phyloP scores from a whole-genome alignment of 2,113 vertebrate species.

The Vulpes ferrilata region DNA sequence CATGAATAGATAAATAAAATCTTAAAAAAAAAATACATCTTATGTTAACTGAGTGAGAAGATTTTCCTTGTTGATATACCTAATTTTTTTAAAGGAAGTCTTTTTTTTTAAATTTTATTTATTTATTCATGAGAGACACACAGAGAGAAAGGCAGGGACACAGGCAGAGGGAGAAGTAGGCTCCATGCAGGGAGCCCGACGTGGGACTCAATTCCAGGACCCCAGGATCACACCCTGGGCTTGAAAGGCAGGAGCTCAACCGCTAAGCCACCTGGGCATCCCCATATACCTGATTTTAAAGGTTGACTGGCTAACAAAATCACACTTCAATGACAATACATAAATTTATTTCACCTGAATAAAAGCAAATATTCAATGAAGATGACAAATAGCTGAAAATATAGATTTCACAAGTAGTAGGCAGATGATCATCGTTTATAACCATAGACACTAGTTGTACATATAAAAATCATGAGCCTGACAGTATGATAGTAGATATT shows the following conservation, averaged over 20 bases:
- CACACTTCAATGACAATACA: background rate
- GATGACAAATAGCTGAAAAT: constrained; percentile 89
- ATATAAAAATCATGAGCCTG: constrained; percentile 95
- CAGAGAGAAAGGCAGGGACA: too few relatives aligned
- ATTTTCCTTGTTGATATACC: constrained; percentile 25
- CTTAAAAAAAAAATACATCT: too few relatives aligned
- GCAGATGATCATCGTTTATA: constrained; percentile 94
- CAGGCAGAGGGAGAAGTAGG: too few relatives aligned
- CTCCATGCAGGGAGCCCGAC: too few relatives aligned
- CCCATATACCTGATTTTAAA: background rate
- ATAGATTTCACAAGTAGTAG: constrained; percentile 95
- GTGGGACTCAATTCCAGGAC: too few relatives aligned
- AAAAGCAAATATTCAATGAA: constrained; percentile 50
- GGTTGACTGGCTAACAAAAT: background rate
- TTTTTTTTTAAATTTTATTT: too few relatives aligned
- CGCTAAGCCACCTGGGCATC: too few relatives aligned
- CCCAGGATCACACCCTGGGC: too few relatives aligned
- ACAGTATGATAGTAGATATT: background rate
- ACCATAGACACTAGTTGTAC: constrained; percentile 94
- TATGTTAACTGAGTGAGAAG: background rate
- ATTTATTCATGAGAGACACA: too few relatives aligned
- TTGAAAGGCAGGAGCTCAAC: too few relatives aligned
- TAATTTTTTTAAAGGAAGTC: background rate
- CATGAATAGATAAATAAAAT: too few relatives aligned
- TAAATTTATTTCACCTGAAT: constrained; percentile 34